Evolutionary conservation across 2,797 vertebrate species (phyloP).

Genomic region (Brachymystax lenok): DNA sequence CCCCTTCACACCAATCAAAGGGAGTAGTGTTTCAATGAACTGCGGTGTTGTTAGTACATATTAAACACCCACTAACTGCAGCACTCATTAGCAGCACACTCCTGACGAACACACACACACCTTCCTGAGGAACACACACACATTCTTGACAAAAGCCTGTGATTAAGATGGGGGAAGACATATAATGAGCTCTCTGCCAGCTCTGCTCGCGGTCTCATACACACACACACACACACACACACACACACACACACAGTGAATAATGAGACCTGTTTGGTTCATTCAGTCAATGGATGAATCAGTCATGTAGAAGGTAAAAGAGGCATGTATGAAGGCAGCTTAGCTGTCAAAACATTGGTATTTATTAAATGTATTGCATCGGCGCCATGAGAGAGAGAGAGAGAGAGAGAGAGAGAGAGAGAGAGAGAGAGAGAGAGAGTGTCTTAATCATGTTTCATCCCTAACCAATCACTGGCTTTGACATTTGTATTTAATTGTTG

Average conservation of each 20-base stretch:
- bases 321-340: slow-evolving; percentile 42
- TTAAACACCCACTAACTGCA: slow-evolving; percentile 71
- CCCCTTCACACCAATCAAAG: not conserved
- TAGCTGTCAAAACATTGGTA: slow-evolving; percentile 14
- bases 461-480: too few relatives aligned
- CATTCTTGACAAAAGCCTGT: slow-evolving; percentile 32
- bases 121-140: too few relatives aligned
- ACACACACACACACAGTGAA: slow-evolving; percentile 27
- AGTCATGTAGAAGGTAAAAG: slow-evolving; percentile 72
- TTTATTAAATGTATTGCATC: not conserved
- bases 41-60: slow-evolving; percentile 71
- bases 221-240: slow-evolving; percentile 9
- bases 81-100: slow-evolving; percentile 67
- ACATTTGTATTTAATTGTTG: too few relatives aligned
- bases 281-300: slow-evolving; percentile 68
- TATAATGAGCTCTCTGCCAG: slow-evolving; percentile 19
- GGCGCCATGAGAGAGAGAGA: too few relatives aligned
- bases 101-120: not conserved
- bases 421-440: too few relatives aligned
- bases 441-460: too few relatives aligned
- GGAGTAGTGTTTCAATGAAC: slow-evolving; percentile 56
- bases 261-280: slow-evolving; percentile 67
- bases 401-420: too few relatives aligned
- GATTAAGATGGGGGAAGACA: slow-evolving; percentile 72
- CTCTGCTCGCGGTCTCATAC: too few relatives aligned